Evolutionary conservation across 2,888 invertebrate genomes (phyloP), one percentile per base, ranked within the genome.

Genomic region (Chorisops tibialis): DNA sequence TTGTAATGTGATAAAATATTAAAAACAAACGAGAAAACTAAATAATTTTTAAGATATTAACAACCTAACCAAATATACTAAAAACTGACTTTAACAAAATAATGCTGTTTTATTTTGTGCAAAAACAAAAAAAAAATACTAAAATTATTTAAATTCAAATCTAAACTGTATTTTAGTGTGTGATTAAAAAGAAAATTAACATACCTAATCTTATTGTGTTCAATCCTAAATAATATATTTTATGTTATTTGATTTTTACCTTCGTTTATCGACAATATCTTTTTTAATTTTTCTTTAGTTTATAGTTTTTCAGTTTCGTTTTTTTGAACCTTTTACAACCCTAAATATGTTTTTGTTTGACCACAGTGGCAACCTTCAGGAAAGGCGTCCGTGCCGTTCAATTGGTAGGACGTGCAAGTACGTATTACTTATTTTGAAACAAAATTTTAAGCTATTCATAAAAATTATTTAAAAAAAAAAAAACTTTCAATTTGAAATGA

Each of bases 301-400:
- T 47, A 54, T 50, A 61, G 48, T 62, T 39, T 45, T 49, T 22
- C 30, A 5, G 49, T 48, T 63, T 52, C 58, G 48, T 50, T 59
- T 58, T 52, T 49, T 63, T 68, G 66, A 63, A 75, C 74, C 75
- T 75, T 75, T 75, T 75, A 75, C 75, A 70, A 74, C 75, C 77
- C 77, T 75, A 71, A 75, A 74, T 75, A 71, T 73, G 72, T 75
- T 75, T 76, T 74, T 74, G 52, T 75, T 80, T 81, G 80, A 75
- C 77, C 75, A 79, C 87, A 97, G 97, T 97, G 93, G 96, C 96
- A 80, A 93, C 96, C 82, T 98, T 98, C 92, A 93, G 96, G 90
- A 96, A 97, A 85, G 96, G 97, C 86, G 97, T 97, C 81, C 92
- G 96, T 82, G 96, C 96, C 84, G 93, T 96, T 83, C 96, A 94